A percentile compares a stretch with the other conserved stretches of the same genome.
phyloP scores from a whole-genome alignment of 2,888 invertebrate genomes.

The Xylophagus ater region DNA sequence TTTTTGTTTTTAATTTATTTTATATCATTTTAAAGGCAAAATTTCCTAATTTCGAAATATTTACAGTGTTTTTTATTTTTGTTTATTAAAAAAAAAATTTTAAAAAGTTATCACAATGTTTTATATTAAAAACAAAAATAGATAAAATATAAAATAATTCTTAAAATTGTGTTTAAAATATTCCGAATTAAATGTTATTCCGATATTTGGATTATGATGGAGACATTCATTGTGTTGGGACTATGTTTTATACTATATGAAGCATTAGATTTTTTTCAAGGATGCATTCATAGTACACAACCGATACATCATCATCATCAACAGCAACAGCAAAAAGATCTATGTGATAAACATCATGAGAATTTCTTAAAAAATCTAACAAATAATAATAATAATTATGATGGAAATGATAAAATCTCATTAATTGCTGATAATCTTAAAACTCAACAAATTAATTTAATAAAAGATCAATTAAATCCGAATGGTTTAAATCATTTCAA shows the following conservation, averaged over 20 bases:
- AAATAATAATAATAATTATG: neutral
- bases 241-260: constrained; percentile 57
- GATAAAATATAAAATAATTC: neutral
- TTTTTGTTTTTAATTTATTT: no score
- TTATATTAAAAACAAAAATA: neutral
- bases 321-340: constrained; percentile 14
- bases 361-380: constrained; percentile 3
- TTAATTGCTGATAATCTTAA: neutral
- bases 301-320: constrained; percentile 21
- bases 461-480: no score
- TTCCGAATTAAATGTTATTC: constrained; percentile 4
- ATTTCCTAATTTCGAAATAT: no score
- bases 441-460: no score
- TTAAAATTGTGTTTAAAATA: neutral
- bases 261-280: constrained; percentile 52
- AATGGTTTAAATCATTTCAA: constrained; percentile 3
- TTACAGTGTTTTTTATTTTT: no score
- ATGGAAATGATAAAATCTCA: neutral
- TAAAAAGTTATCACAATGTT: neutral
- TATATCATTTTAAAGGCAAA: no score
- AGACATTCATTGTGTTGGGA: constrained; percentile 55
- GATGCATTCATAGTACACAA: constrained; percentile 38
- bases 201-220: constrained; percentile 38
- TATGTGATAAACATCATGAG: no score
- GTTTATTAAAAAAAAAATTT: neutral